A percentile compares a stretch with the other conserved stretches of the same genome.
Evolutionary conservation across 1,140 invertebrate genomes (phyloP).

Genomic region (Gryllus bimaculatus): DNA sequence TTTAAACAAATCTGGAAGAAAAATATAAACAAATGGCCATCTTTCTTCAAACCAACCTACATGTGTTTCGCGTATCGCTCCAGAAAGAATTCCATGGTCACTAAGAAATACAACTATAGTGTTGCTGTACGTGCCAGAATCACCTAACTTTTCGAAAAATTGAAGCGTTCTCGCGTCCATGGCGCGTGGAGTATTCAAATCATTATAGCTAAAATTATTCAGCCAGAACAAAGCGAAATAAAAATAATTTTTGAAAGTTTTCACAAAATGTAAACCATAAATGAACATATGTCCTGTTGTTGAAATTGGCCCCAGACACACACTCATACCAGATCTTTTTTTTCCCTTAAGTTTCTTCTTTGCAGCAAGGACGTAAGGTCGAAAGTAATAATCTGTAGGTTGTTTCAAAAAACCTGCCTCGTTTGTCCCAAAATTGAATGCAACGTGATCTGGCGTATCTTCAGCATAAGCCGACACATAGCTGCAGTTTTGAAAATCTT

Average conservation of each 20-base stretch:
- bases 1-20: no score
- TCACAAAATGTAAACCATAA: constrained; percentile 42
- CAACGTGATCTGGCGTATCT: no score
- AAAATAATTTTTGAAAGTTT: constrained; percentile 41
- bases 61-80: constrained; percentile 64
- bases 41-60: constrained; percentile 83
- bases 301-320: constrained; percentile 26
- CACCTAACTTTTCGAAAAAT: constrained; percentile 15
- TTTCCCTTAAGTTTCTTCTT: constrained; percentile 15
- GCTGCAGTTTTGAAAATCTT: no score
- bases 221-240: constrained; percentile 33
- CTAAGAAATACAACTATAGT: constrained; percentile 30
- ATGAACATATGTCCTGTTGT: constrained; percentile 26
- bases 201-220: constrained; percentile 24
- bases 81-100: constrained; percentile 92
- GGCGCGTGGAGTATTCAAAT: constrained; percentile 23
- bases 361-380: constrained; percentile 50
- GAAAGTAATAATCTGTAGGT: constrained; percentile 73
- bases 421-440: no score
- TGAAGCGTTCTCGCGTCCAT: constrained; percentile 16
- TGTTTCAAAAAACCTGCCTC: constrained; percentile 65
- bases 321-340: constrained; percentile 23
- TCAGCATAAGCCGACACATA: no score
- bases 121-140: constrained; percentile 11
- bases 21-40: constrained; percentile 72